phyloP scores from a whole-genome alignment of 2,113 vertebrate genomes.

The Fulmarus glacialis region DNA sequence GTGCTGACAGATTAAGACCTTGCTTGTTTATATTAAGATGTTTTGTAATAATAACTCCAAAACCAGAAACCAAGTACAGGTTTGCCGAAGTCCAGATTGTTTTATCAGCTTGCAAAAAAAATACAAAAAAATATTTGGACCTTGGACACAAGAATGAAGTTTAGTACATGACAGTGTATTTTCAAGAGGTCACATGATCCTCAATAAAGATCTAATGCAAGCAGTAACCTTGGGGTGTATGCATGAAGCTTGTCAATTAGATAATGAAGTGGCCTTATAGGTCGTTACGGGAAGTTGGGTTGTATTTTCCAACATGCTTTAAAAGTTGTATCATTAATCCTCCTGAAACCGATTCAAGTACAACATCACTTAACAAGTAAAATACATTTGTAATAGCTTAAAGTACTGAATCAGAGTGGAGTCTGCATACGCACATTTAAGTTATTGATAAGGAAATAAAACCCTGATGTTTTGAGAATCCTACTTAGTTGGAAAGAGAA shows the following conservation, averaged over 20 bases:
- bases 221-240: background rate
- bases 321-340: background rate
- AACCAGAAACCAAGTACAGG: background rate
- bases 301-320: background rate
- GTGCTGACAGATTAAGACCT: background rate
- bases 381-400: background rate
- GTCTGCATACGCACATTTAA: background rate
- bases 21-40: background rate
- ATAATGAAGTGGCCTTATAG: background rate
- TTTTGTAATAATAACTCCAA: background rate
- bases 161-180: background rate
- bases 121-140: background rate
- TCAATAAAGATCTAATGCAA: background rate
- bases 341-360: background rate
- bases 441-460: background rate
- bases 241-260: background rate
- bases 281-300: background rate
- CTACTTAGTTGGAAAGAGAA: background rate
- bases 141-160: background rate
- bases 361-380: background rate
- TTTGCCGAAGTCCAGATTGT: background rate
- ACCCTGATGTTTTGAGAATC: background rate
- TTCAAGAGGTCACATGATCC: background rate
- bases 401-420: background rate
- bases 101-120: background rate